These are phyloP conservation scores for Drusus annulatus DNA, from an alignment of 1,140 invertebrate species.

Conservation along the genomic window DNA sequence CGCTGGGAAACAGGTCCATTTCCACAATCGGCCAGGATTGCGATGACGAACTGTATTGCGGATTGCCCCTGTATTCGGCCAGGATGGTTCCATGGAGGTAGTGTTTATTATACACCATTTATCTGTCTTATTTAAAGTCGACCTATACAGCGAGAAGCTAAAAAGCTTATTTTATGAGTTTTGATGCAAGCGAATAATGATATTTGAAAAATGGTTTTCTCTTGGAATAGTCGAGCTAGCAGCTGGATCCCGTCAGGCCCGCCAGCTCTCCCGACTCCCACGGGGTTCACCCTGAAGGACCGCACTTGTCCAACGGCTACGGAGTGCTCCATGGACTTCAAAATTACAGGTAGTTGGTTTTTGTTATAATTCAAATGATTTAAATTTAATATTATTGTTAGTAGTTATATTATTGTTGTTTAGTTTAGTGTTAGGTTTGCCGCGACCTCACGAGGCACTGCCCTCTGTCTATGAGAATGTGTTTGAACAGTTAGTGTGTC, in stretches of 20 bases:
- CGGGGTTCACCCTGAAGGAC: not conserved
- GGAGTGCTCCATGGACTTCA: not conserved
- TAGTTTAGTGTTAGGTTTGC: no score
- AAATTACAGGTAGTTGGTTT: not conserved
- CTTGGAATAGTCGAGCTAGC: not conserved
- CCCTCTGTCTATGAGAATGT: no score
- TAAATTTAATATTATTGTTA: no score
- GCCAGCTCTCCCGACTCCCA: not conserved
- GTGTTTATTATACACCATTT: no score
- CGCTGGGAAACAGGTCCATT: not conserved
- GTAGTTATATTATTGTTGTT: no score
- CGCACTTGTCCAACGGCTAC: not conserved
- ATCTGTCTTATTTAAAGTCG: no score
- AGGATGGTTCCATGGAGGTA: slow-evolving; percentile 55
- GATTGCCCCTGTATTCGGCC: slow-evolving; percentile 46
- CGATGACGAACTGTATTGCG: slow-evolving; percentile 48
- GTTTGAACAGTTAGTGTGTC: no score
- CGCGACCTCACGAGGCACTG: no score
- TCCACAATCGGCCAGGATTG: slow-evolving; percentile 42
- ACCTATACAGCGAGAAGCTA: no score
- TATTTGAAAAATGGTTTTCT: not conserved
- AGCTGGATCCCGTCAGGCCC: not conserved
- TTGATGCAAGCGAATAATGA: no score
- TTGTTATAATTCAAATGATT: no score
- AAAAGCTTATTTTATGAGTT: no score